Base-by-base conservation (phyloP, 2,888 invertebrate genomes). In the Phrixothrix hirtus region DNA sequence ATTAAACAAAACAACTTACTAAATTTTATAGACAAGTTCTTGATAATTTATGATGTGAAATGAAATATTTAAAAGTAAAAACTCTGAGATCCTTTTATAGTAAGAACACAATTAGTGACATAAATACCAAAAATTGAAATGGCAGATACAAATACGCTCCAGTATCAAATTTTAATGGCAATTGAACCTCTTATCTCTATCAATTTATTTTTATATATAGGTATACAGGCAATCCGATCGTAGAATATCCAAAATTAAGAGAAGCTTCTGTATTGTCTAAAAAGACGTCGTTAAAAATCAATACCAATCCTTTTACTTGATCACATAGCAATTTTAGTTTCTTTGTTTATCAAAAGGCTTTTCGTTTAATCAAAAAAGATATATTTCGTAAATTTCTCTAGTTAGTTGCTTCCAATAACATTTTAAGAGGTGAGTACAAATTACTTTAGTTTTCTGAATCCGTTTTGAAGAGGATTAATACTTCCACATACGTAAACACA, bases 401-500 rank as follows among this genome's bases (percentile, higher is more conserved):
- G 21, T 14, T 17, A 29, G 21, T 35, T 16, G 27, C 27, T 29
- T n/a, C 21, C 34, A 45, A 45, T 45, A 30, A 32, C 38, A 32
- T 37, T 31, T 38, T 30, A 30, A 45, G 29, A 29, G 46, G 25
- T 6, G 13, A 29, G 29, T 12, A 37, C 30, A 37, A 45, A 36
- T 45, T 29, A 16, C 31, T 15, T 30, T 46, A 38, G 38, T 46
- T 46, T 46, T 38, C 46, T 32, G 31, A 35, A 46, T 29, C 31
- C 31, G 14, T 31, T 37, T 30, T 13, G 31, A 36, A 16, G 37
- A 16, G 35, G 37, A 37, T 46, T 46, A 46, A 31, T 38, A 31
- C 38, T 17, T 30, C 27, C 42, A 43, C 42, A 39, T 49, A 49
- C 35, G 38, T 49, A 44, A 49, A 54, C 43, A 54, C 36, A 49